Evolutionary conservation across 2,888 invertebrate genomes (phyloP).

Genomic region (Mycalesis mineus): DNA sequence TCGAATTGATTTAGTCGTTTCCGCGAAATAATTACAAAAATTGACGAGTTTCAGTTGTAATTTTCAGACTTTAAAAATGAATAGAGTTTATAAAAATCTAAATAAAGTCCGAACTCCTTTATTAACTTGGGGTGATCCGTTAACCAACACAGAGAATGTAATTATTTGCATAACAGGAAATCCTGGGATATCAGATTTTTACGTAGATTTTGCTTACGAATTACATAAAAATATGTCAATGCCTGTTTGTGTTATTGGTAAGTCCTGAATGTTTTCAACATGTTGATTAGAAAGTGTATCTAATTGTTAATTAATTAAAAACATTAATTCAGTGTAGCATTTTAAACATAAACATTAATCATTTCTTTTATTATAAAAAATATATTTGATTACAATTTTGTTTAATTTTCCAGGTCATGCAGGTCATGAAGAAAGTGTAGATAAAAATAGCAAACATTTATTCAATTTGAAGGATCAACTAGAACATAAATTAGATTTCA

Average conservation of each 20-base stretch:
- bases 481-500: conserved; percentile 87
- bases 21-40: too few relatives aligned
- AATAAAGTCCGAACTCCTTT: conserved; percentile 85
- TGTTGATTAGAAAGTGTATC: too few relatives aligned
- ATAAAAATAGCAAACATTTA: conserved; percentile 75
- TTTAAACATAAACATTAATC: too few relatives aligned
- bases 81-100: conserved; percentile 51
- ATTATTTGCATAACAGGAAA: conserved; percentile 90
- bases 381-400: too few relatives aligned
- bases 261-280: conserved; percentile 30
- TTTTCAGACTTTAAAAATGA: conserved; percentile 35
- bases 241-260: conserved; percentile 89
- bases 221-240: conserved; percentile 80
- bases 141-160: conserved; percentile 77
- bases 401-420: conserved; percentile 83
- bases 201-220: conserved; percentile 83
- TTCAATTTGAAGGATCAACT: conserved; percentile 89
- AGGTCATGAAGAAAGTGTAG: conserved; percentile 73
- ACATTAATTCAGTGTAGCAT: too few relatives aligned
- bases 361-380: too few relatives aligned
- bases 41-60: not conserved
- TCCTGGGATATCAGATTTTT: conserved; percentile 91
- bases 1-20: too few relatives aligned
- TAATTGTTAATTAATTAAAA: too few relatives aligned
- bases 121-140: conserved; percentile 85